Base-by-base conservation (phyloP, 2,113 vertebrate species). In the Rhagologus leucostigma region DNA sequence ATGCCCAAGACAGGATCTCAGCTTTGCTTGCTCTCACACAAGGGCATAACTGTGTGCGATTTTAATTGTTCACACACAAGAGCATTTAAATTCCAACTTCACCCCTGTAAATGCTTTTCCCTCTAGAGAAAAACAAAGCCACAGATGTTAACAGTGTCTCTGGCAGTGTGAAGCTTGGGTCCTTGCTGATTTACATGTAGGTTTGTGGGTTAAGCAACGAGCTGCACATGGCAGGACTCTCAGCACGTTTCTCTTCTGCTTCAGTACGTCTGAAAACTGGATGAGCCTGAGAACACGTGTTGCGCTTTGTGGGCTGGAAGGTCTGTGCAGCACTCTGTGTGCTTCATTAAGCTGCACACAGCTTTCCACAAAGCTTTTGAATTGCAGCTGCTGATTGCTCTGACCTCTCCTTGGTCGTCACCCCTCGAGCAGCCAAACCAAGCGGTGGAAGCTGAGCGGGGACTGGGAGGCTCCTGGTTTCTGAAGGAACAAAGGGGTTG, bases 271-370 rank as follows among this genome's bases (percentile, higher is more conserved):
- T 85, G 87, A 89, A 94, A 91, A 71, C 29, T 23, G 70, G 35
- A 52, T 57, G 75, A 53, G 78, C 82, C 75, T 6, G 62, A n/a
- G 80, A 79, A 21, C 5, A 1, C 4, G 2, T 2, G 4, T 47
- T 77, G 73, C 3, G 5, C 65, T 84, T 49, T 87, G 76, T 52
- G 62, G 60, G 62, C 92, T 94, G 82, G 52, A 56, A 46, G 92
- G 78, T 29, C 87, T 39, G 67, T 4, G 17, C 53, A 15, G 90
- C 32, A 1, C 75, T 95, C 26, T 3, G 12, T 71, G 90, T 73
- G 74, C 90, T 88, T 95, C 70, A 37, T 94, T 83, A 79, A 53
- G 62, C 88, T 24, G 41, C 70, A 49, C 5, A 17, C 57, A 63
- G 76, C 91, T 84, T 56, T 56, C 37, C 15, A 56, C 80, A 55